Conservation (phyloP, 2,797 vertebrate genomes). For the Rhinophrynus dorsalis region DNA sequence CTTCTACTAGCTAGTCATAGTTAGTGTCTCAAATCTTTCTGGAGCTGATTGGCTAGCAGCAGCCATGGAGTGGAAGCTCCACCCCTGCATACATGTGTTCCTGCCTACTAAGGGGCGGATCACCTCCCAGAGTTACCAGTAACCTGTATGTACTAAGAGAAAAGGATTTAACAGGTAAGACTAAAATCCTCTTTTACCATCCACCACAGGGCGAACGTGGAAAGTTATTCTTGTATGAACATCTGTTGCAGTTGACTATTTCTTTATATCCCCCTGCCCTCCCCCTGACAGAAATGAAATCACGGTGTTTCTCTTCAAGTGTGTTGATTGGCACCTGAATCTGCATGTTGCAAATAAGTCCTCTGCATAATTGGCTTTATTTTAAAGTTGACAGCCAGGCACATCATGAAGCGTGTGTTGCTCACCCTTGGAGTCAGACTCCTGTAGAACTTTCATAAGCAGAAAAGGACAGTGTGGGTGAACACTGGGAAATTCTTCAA, state of each 20-base stretch:
- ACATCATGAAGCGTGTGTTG: conserved; percentile 1
- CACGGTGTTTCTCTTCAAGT: background rate
- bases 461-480: background rate
- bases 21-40: no score
- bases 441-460: background rate
- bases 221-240: background rate
- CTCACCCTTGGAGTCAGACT: conserved; percentile 1
- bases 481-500: conserved; percentile 10
- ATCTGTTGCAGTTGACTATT: background rate
- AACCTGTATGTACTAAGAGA: no score
- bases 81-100: no score
- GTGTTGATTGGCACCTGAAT: conserved; percentile 5
- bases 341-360: conserved; percentile 5
- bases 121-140: no score
- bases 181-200: background rate
- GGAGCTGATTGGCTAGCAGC: no score
- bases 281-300: background rate
- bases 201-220: background rate
- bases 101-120: no score
- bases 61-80: no score
- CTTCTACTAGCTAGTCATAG: no score
- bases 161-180: no score
- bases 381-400: background rate
- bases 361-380: background rate
- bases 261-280: background rate